Percentiles rank a stretch among this genome's conserved stretches.
Evolutionary conservation across 2,113 vertebrate species (phyloP).

Genomic region (Cygnus atratus): DNA sequence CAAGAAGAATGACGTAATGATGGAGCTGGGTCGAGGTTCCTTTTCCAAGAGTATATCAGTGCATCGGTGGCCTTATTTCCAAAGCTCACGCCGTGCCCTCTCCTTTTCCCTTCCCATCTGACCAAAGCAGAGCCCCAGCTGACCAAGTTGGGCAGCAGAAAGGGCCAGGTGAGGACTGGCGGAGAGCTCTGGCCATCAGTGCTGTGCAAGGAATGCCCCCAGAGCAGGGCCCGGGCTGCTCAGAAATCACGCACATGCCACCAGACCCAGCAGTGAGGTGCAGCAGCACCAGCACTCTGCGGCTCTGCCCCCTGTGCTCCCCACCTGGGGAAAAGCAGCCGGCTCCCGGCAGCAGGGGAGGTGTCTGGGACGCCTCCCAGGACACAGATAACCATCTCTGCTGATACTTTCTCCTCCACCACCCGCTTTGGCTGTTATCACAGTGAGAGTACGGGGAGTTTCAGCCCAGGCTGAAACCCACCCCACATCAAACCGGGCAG

Average conservation of each 20-base stretch:
- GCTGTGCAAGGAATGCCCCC: rapidly evolving
- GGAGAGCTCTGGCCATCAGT: rapidly evolving
- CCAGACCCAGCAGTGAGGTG: background rate
- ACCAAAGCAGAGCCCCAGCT: background rate
- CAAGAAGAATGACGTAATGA: background rate
- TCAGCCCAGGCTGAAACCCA: background rate
- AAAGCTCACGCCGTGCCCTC: background rate
- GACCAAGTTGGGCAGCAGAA: background rate
- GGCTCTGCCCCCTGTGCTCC: background rate
- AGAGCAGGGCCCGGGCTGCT: rapidly evolving
- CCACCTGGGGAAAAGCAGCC: rapidly evolving
- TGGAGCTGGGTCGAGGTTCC: background rate
- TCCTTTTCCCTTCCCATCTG: background rate
- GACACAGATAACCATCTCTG: background rate
- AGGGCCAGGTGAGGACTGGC: rapidly evolving
- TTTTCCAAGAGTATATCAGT: background rate
- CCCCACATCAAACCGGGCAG: background rate
- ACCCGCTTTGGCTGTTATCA: rapidly evolving
- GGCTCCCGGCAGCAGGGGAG: rapidly evolving
- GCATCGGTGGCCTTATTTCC: background rate
- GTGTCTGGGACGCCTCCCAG: background rate
- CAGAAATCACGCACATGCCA: rapidly evolving
- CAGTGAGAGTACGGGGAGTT: rapidly evolving
- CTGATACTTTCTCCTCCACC: background rate
- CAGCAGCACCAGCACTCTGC: background rate